Percentiles rank a stretch among this genome's conserved stretches.
Conservation (phyloP, 2,888 invertebrate species). For the Macrosoma leucophasiata region DNA sequence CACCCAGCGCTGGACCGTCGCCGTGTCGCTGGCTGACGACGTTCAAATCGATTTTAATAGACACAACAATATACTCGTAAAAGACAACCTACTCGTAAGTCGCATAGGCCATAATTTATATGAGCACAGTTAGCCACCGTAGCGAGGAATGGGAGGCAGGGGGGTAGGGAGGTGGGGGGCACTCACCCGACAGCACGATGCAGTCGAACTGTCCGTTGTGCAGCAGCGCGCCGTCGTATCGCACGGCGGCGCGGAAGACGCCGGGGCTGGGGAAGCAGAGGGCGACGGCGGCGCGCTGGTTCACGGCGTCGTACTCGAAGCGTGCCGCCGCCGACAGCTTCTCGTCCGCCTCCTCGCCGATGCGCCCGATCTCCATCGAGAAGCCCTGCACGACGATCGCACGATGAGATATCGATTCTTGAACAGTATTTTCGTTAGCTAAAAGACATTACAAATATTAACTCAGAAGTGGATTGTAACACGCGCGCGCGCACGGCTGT, state of each 20-base stretch:
- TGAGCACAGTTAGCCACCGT: too few species aligned
- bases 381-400: slow-evolving; percentile 72
- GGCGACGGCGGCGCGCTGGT: slow-evolving; percentile 84
- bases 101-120: too few species aligned
- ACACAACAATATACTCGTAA: too few species aligned
- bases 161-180: too few species aligned
- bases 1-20: slow-evolving; percentile 90
- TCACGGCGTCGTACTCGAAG: slow-evolving; percentile 85
- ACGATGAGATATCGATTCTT: too few species aligned
- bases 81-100: too few species aligned
- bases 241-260: slow-evolving; percentile 87
- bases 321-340: slow-evolving; percentile 72
- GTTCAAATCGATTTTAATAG: too few species aligned
- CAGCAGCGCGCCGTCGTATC: slow-evolving; percentile 82
- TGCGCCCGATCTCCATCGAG: slow-evolving; percentile 73
- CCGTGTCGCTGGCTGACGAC: slow-evolving; percentile 75
- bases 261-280: slow-evolving; percentile 87
- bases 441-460: too few species aligned
- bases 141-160: too few species aligned
- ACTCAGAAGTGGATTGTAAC: too few species aligned
- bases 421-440: too few species aligned
- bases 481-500: too few species aligned
- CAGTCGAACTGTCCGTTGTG: slow-evolving; percentile 95
- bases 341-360: slow-evolving; percentile 76
- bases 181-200: slow-evolving; percentile 90